These are phyloP conservation scores for Gopherus flavomarginatus DNA, from an alignment of 2,113 vertebrate genomes.

Conservation along the genomic window DNA sequence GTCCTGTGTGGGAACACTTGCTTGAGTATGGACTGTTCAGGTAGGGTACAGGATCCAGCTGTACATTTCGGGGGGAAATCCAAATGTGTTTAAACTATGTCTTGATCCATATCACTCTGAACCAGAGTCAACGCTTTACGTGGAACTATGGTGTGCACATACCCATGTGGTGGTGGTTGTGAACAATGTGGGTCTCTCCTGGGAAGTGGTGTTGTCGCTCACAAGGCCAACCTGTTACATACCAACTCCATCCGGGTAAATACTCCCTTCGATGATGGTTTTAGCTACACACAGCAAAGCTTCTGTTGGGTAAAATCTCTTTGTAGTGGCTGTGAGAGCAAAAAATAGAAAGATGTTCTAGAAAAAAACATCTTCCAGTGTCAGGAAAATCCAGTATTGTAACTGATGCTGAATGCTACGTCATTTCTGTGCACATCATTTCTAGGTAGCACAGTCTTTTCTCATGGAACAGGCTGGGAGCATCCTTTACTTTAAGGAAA, in stretches of 20 bases:
- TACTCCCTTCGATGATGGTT: background rate
- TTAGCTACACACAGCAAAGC: background rate
- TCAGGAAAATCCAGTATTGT: background rate
- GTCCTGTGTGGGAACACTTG: no score
- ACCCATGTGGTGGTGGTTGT: background rate
- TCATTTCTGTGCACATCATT: background rate
- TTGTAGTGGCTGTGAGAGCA: background rate
- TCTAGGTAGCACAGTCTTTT: background rate
- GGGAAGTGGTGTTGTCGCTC: background rate
- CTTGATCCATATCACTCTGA: no score
- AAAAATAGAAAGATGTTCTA: background rate
- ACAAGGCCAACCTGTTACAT: background rate
- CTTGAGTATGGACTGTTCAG: no score
- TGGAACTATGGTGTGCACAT: background rate
- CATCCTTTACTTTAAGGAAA: background rate
- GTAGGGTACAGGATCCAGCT: no score
- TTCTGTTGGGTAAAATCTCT: background rate
- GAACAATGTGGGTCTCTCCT: background rate
- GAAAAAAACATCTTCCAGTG: background rate
- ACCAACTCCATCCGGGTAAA: background rate
- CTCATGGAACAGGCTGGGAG: background rate
- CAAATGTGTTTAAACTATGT: no score
- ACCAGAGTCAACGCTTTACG: background rate
- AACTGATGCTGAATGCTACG: background rate
- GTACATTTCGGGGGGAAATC: no score